Evolutionary conservation across 2,888 invertebrate species (phyloP).

Genomic region (Ferrisia virgata): DNA sequence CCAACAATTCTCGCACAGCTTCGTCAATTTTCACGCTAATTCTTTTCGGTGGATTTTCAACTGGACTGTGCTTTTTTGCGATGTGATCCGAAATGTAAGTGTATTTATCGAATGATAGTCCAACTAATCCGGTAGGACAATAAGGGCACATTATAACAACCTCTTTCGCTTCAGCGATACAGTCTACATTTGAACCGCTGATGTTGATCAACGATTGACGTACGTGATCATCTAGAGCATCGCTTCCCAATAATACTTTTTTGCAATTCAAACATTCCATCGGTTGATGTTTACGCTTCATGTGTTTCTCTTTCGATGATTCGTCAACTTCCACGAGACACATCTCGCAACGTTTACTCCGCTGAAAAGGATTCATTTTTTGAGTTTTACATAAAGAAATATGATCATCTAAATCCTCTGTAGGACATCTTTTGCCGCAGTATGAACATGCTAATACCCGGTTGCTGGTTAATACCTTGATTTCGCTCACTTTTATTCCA

Average conservation of each 20-base stretch:
- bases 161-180: not conserved
- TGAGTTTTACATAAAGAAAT: not conserved
- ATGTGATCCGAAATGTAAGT: not conserved
- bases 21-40: not conserved
- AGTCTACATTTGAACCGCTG: not conserved
- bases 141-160: constrained; percentile 15
- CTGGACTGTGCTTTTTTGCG: not conserved
- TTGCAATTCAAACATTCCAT: not conserved
- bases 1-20: not conserved
- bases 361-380: not conserved
- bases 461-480: not conserved
- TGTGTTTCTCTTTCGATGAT: not conserved
- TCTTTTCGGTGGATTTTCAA: not conserved
- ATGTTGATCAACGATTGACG: not conserved
- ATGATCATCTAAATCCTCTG: not conserved
- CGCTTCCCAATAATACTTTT: not conserved
- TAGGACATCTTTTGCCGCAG: not conserved
- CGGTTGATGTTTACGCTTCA: not conserved
- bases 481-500: not conserved
- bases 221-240: not conserved
- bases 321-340: not conserved
- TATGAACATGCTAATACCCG: not conserved
- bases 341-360: not conserved
- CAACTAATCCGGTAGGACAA: not conserved
- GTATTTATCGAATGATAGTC: not conserved